Base-by-base conservation (phyloP, 2,888 invertebrate species). In the Galeruca laticollis region DNA sequence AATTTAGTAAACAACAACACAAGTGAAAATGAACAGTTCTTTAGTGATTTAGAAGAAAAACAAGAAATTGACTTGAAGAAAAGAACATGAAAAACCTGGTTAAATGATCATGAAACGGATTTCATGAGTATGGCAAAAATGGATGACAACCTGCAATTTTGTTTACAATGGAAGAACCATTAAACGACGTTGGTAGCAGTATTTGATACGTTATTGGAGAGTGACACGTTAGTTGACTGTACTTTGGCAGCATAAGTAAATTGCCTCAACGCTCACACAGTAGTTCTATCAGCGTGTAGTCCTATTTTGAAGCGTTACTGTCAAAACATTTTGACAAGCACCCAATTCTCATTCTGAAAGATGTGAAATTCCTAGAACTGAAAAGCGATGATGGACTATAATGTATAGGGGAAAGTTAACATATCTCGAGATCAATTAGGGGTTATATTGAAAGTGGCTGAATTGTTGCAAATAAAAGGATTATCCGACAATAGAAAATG, bases 151-250 rank as follows among this genome's bases (percentile, higher is more conserved):
- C 96, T 96, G 88, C 96, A 96, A 89, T 96, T 96, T 88, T 96
- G 96, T 88, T 88, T 96, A 83, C 89, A 95, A 86, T 96, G 96
- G 96, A 96, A 96, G 88, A 96, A 96, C 88, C 96, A 96, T 88
- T 96, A 96, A 87, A 94, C 94, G 82, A 96, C 96, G 79, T 88
- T 96, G 86, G 94, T 96, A 82, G 93, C 95, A 81, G 95, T 96
- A 82, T 96, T 96, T 88, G 96, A 96, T 88, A 94, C 94, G 82
- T 89, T 96, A 81, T 88, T 96, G 82, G 94, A 95, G 88, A 95
- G 94, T 88, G 95, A 94, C 83, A 93, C 94, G 82, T 90, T 96
- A 87, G 96, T 96, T 85, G 97, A 97, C 88, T 96, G 96, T 86
- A 96, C 96, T 80, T 88, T 97, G 83, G 96, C 96, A 82, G 96